Conservation (phyloP, 92 coral and sea anemone genomes). For the Epizoanthus rinbou region DNA sequence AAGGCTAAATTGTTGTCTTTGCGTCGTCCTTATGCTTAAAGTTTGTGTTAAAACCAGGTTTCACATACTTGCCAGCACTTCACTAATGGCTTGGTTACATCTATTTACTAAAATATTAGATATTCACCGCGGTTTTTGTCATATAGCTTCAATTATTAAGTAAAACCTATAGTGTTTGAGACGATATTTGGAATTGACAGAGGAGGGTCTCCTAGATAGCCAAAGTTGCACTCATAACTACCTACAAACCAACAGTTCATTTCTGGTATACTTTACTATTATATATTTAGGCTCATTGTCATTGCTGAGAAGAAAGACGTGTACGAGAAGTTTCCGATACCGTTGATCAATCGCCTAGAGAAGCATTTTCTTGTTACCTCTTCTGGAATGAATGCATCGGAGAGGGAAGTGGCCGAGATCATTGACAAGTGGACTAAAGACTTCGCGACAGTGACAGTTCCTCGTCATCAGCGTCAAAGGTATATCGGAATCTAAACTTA, state of each 20-base stretch:
- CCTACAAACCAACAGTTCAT: neutral
- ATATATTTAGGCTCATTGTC: constrained; percentile 40
- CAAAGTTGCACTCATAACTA: neutral
- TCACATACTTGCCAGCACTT: too few relatives aligned
- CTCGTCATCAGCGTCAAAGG: too few relatives aligned
- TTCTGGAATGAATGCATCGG: constrained; percentile 37
- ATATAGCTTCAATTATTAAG: too few relatives aligned
- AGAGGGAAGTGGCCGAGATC: constrained; percentile 28
- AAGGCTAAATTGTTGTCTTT: too few relatives aligned
- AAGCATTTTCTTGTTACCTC: constrained; percentile 49
- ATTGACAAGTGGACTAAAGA: constrained; percentile 28
- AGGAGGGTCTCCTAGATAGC: neutral
- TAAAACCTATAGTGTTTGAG: too few relatives aligned
- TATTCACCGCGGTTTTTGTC: too few relatives aligned
- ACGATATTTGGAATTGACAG: neutral
- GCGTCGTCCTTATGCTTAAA: too few relatives aligned
- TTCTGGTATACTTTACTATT: neutral
- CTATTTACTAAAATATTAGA: too few relatives aligned
- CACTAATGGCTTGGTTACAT: too few relatives aligned
- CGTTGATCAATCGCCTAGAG: constrained; percentile 52
- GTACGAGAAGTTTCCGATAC: constrained; percentile 51
- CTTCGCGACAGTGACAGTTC: neutral
- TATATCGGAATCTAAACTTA: too few relatives aligned
- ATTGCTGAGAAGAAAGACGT: constrained; percentile 49
- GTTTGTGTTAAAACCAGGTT: too few relatives aligned